A percentile compares a stretch with the other conserved stretches of the same genome.
phyloP scores from a whole-genome alignment of 2,888 invertebrate genomes.

The Mactromeris polynyma region DNA sequence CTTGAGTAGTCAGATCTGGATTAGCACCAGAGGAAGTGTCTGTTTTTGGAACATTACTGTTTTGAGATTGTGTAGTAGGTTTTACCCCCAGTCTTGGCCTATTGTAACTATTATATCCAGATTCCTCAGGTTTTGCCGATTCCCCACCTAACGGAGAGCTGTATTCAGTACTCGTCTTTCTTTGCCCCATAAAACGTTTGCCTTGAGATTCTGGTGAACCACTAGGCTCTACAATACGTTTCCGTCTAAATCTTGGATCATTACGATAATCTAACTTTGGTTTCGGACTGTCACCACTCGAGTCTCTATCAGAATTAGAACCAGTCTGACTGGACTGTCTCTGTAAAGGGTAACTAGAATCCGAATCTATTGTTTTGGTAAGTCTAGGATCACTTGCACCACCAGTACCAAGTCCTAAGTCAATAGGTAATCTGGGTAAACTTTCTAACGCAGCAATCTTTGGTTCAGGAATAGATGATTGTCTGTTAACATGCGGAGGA shows the following conservation, averaged over 20 bases:
- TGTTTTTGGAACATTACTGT: conserved; percentile 43
- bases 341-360: conserved; percentile 33
- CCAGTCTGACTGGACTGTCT: conserved; percentile 67
- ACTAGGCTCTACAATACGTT: conserved; percentile 69
- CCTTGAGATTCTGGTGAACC: conserved; percentile 51
- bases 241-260: conserved; percentile 86
- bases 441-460: conserved; percentile 37
- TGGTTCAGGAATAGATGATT: conserved; percentile 55
- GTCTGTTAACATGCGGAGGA: conserved; percentile 59
- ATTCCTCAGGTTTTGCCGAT: conserved; percentile 70
- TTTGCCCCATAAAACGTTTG: conserved; percentile 73
- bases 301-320: conserved; percentile 54
- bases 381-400: conserved; percentile 27
- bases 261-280: conserved; percentile 83
- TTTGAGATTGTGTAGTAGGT: conserved; percentile 31
- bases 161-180: conserved; percentile 85
- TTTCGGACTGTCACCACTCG: conserved; percentile 64
- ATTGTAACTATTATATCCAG: conserved; percentile 83
- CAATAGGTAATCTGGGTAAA: conserved; percentile 43
- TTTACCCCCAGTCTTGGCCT: conserved; percentile 71
- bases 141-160: conserved; percentile 85
- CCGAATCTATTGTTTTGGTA: not conserved
- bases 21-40: conserved; percentile 57
- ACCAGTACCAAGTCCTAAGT: conserved; percentile 32
- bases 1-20: conserved; percentile 60